Base-by-base conservation (phyloP, 2,113 vertebrate genomes). In the Panurus biarmicus region DNA sequence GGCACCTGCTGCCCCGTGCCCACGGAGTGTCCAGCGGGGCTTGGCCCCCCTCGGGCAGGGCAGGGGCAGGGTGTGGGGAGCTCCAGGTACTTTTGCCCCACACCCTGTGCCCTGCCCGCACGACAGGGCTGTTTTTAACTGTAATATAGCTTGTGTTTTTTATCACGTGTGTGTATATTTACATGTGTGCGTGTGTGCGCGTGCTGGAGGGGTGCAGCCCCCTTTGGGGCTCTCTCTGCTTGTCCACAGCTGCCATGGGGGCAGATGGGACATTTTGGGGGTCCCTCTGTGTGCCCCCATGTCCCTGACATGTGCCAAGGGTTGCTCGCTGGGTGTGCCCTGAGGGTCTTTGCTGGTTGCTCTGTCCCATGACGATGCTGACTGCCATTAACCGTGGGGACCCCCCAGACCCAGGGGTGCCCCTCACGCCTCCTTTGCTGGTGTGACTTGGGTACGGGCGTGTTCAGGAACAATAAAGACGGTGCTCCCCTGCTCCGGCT, bases 61-160 rank as follows among this genome's bases (percentile, higher is more conserved):
- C 4, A 9, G 2, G 22, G 38, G 25, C 4, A 9, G 2, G 28
- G 14, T 8, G 42, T 38, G 1, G 9, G 58, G 31, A 50, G 38
- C 13, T 11, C 87, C 53, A 5, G 61, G 53, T 67, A 3, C 31
- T 75, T 40, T 22, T 44, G 18, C 83, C 62, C 17, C 83, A 44
- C 83, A 3, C 58, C 26, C 47, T 3, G 33, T 11, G 44, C 65
- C 75, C 65, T 36, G 2, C 65, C 53, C 11, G 5, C 23, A 1
- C 35, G 3, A 1, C 1, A 0, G 19, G 38, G 58, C 62, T 73
- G 70, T 33, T 96, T 96, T 94, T 94, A 94, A 90, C 5, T 93
- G 88, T 93, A 94, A 77, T 42, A 94, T 89, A 93, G 47, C 26
- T 38, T 35, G 71, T 91, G 51, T 5, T 92, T 94, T 95, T 94